phyloP scores from a whole-genome alignment of 30 jellyfish, hydroid and myxozoan genomes.

The Pelagia noctiluca region DNA sequence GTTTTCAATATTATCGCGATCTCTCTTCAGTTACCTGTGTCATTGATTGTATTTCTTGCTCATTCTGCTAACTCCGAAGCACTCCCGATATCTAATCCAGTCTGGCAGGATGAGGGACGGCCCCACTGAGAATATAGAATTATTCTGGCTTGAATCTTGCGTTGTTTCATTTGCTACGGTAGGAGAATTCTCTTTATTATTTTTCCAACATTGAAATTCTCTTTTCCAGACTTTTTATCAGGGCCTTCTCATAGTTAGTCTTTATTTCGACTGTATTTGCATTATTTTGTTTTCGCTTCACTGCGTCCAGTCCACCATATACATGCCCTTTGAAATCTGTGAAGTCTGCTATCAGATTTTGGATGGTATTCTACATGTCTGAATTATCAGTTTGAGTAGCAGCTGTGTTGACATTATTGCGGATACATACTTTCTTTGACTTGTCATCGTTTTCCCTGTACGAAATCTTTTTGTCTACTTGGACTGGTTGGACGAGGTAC shows the following conservation, averaged over 20 bases:
- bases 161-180: slow-evolving; percentile 2
- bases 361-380: neutral
- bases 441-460: neutral
- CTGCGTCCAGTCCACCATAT: neutral
- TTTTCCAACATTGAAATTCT: neutral
- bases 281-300: neutral
- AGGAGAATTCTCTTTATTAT: neutral
- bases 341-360: neutral
- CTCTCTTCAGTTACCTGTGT: too few relatives aligned
- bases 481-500: neutral
- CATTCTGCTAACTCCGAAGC: too few relatives aligned
- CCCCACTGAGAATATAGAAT: too few relatives aligned
- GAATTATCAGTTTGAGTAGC: slow-evolving; percentile 1
- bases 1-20: too few relatives aligned
- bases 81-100: too few relatives aligned
- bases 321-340: neutral
- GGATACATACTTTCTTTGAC: neutral
- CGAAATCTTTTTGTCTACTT: neutral
- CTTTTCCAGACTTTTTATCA: neutral
- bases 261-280: neutral
- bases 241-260: slow-evolving; percentile 1
- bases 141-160: slow-evolving; percentile 3
- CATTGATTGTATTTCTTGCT: too few relatives aligned
- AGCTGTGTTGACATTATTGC: slow-evolving; percentile 2
- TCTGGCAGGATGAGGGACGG: too few relatives aligned